Conservation (phyloP, 2,797 vertebrate species). For the Ibycter americanus region DNA sequence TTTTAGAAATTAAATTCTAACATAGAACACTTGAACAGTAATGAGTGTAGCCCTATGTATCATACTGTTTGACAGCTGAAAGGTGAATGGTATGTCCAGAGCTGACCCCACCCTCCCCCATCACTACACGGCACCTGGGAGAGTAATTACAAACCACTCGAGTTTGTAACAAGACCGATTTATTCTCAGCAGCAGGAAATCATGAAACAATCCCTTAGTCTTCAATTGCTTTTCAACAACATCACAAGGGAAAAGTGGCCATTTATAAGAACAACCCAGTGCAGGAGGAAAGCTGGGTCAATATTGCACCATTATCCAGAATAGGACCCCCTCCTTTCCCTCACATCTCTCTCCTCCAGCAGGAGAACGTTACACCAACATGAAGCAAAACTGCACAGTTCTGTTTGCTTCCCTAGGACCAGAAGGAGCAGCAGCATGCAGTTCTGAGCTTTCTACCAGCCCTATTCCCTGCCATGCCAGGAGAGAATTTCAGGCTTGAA, state of each 20-base stretch:
- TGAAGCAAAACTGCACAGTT: not conserved
- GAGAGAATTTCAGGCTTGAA: conserved; percentile 31
- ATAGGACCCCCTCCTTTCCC: not conserved
- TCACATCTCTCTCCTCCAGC: not conserved
- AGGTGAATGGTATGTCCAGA: conserved; percentile 69
- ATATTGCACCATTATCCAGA: not conserved
- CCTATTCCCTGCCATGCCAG: not conserved
- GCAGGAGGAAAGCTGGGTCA: not conserved
- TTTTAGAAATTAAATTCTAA: conserved; percentile 81
- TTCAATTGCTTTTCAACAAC: conserved; percentile 44
- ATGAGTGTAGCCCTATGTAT: conserved; percentile 83
- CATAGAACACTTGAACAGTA: conserved; percentile 78
- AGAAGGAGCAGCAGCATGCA: conserved; percentile 1
- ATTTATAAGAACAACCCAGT: conserved; percentile 26
- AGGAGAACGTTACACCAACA: not conserved
- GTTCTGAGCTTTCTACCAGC: conserved; percentile 4
- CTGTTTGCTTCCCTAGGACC: not conserved
- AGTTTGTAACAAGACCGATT: conserved; percentile 63
- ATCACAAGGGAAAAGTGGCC: conserved; percentile 50
- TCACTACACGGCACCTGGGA: conserved; percentile 68
- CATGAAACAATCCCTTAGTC: conserved; percentile 53
- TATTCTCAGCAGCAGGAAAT: conserved; percentile 75
- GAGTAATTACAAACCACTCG: conserved; percentile 63
- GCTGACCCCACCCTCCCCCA: conserved; percentile 65
- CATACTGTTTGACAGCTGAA: conserved; percentile 78